These are phyloP conservation scores for Melanotaenia pygmaea DNA, from an alignment of 2,797 vertebrate species.

Conservation along the genomic window DNA sequence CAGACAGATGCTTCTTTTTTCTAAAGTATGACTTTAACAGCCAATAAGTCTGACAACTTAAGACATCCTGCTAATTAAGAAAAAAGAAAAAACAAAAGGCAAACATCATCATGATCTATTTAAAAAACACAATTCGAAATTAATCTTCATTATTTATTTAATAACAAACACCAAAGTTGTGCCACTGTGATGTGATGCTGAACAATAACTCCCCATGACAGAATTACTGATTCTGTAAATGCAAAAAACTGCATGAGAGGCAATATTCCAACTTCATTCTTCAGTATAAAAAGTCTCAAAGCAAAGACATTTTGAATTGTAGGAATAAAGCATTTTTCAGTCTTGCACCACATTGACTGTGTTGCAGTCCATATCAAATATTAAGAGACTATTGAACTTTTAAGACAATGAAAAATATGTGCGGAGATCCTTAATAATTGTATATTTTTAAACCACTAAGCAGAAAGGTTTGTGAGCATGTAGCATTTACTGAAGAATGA, in stretches of 20 bases:
- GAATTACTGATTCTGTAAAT: neutral
- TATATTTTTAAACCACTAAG: neutral
- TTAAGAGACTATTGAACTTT: neutral
- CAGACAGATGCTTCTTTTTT: slow-evolving; percentile 3
- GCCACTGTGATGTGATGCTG: neutral
- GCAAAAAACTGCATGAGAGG: neutral
- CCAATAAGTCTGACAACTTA: slow-evolving; percentile 1
- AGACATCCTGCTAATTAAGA: slow-evolving; percentile 17
- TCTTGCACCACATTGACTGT: neutral
- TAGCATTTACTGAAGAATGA: neutral
- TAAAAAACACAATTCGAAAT: slow-evolving; percentile 8
- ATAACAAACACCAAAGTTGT: slow-evolving; percentile 25
- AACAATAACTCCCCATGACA: neutral
- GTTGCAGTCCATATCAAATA: neutral
- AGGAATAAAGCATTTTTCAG: neutral
- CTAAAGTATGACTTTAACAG: slow-evolving; percentile 1
- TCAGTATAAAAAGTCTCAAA: neutral
- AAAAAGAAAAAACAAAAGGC: slow-evolving; percentile 14
- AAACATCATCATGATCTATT: slow-evolving; percentile 17
- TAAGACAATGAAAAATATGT: neutral
- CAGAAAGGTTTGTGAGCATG: neutral
- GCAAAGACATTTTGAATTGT: neutral
- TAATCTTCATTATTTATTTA: slow-evolving; percentile 10
- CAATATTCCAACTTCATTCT: neutral
- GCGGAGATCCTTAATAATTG: neutral